A percentile compares a stretch with the other conserved stretches of the same genome.
These are phyloP conservation scores for Pangasianodon gigas DNA, from an alignment of 2,113 vertebrate genomes.

Conservation along the genomic window DNA sequence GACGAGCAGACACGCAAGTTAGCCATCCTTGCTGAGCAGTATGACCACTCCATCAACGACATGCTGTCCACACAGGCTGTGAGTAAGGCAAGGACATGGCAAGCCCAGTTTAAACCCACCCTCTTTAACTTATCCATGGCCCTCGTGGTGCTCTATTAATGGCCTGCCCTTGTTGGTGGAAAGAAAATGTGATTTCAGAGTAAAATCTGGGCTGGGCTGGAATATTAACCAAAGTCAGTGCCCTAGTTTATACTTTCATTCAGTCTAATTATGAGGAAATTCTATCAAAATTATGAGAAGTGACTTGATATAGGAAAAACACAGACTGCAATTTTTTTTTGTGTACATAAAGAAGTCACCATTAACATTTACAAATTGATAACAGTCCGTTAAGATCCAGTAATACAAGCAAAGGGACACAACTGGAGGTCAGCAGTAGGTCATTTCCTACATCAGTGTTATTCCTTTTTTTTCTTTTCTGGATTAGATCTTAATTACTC, in stretches of 20 bases:
- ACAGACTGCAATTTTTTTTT: not conserved
- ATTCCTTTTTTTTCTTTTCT: not conserved
- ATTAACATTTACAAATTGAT: not conserved
- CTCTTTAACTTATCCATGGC: not conserved
- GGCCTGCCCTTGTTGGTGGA: not conserved
- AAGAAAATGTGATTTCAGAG: not conserved
- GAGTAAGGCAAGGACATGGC: constrained; percentile 54
- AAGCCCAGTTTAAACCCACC: constrained; percentile 60
- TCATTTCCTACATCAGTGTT: not conserved
- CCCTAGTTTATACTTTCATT: not conserved
- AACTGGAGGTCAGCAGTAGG: not conserved
- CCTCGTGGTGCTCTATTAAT: not conserved
- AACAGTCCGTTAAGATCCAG: not conserved
- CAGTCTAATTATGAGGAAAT: not conserved
- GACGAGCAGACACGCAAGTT: constrained; percentile 25
- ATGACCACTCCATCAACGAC: constrained; percentile 30
- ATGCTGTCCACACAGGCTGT: constrained; percentile 33
- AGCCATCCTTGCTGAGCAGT: constrained; percentile 18
- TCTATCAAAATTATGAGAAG: not conserved
- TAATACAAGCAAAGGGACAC: not conserved
- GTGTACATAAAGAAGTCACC: not conserved
- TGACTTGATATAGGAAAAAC: not conserved
- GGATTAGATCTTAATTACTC: not conserved
- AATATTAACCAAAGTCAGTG: constrained; percentile 4
- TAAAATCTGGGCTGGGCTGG: not conserved